A percentile compares a stretch with the other conserved stretches of the same genome.
phyloP scores from a whole-genome alignment of 2,113 vertebrate species.

The Myanophis thanlyinensis region DNA sequence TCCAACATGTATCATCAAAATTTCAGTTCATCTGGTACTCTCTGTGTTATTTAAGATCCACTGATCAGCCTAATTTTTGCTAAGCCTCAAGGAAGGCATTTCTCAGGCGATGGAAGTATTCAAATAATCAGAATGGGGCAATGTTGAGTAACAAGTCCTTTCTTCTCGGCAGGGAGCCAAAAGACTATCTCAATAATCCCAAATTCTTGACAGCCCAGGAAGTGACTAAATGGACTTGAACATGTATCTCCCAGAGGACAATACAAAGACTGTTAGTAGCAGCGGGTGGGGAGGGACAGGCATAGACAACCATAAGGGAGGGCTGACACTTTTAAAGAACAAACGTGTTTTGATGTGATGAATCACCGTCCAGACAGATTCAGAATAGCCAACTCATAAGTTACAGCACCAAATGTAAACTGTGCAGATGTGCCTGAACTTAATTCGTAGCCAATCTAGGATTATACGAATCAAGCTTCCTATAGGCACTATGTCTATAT shows the following conservation, averaged over 20 bases:
- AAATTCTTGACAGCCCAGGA: background rate
- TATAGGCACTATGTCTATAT: background rate
- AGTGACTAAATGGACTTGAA: slow-evolving; percentile 38
- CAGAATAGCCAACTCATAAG: background rate
- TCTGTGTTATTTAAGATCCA: background rate
- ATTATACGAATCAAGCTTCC: background rate
- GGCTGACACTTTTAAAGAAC: background rate
- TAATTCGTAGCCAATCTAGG: background rate
- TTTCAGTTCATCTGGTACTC: background rate
- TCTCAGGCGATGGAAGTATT: background rate
- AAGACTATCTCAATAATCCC: background rate
- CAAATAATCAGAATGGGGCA: slow-evolving; percentile 7
- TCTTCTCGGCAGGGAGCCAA: background rate
- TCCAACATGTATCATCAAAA: background rate
- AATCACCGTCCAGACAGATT: background rate
- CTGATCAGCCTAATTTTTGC: background rate
- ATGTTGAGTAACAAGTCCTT: slow-evolving; percentile 19
- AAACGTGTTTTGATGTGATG: background rate
- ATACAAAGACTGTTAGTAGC: background rate
- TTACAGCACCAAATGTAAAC: background rate
- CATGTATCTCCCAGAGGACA: slow-evolving; percentile 7
- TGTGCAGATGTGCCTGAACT: background rate
- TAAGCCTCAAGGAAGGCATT: background rate
- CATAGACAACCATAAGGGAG: background rate
- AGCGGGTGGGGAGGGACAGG: background rate